A percentile compares a stretch with the other conserved stretches of the same genome.
phyloP scores from a whole-genome alignment of 1,140 invertebrate species.

The Kradibia gibbosae region DNA sequence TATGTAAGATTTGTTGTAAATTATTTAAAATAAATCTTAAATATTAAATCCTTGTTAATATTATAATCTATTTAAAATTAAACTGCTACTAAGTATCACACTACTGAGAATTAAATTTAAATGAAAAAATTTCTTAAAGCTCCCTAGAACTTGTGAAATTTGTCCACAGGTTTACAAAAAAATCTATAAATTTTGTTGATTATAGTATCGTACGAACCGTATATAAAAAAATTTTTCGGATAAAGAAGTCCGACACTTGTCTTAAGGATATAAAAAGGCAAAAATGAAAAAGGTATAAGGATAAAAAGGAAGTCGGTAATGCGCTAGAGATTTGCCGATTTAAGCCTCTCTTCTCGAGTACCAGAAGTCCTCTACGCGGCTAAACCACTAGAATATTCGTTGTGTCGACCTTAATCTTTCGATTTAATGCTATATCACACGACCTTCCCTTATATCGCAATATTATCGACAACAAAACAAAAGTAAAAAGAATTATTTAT shows the following conservation, averaged over 20 bases:
- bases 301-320: conserved; percentile 1
- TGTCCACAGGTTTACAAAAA: no score
- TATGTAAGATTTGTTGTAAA: no score
- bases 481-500: neutral
- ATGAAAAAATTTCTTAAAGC: no score
- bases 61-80: no score
- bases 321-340: conserved; percentile 38
- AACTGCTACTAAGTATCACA: no score
- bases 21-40: no score
- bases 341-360: conserved; percentile 36
- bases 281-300: neutral
- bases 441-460: conserved; percentile 21
- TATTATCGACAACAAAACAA: conserved; percentile 33
- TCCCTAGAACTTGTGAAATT: no score
- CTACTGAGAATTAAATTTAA: no score
- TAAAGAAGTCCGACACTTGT: neutral
- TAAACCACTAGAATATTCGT: conserved; percentile 36
- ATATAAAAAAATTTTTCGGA: neutral
- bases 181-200: no score
- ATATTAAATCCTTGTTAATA: no score
- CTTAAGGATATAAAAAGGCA: conserved; percentile 8
- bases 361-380: neutral
- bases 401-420: conserved; percentile 44
- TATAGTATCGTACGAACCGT: no score
- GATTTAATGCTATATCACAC: conserved; percentile 42